Conservation (phyloP, 1,140 invertebrate species). For the Macrocentrus cingulum region DNA sequence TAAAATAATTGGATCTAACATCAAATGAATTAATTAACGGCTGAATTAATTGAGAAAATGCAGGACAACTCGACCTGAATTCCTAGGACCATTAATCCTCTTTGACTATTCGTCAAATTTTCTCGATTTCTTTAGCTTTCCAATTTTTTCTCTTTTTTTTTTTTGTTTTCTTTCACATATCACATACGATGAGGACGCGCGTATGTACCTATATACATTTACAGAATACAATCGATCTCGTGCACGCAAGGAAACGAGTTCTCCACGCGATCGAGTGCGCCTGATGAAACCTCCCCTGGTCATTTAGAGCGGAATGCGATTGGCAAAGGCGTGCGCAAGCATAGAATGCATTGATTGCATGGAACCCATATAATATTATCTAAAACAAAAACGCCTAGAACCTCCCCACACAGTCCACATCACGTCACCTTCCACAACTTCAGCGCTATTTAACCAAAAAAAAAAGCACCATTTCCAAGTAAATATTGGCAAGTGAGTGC, state of each 20-base stretch:
- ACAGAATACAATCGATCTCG: slow-evolving; percentile 13
- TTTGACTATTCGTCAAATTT: slow-evolving; percentile 4
- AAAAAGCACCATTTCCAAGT: too few relatives aligned
- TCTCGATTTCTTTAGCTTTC: slow-evolving; percentile 5
- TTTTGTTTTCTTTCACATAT: not conserved
- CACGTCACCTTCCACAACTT: too few relatives aligned
- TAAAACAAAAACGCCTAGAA: too few relatives aligned
- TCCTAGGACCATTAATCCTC: not conserved
- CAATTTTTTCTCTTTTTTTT: not conserved
- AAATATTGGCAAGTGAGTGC: too few relatives aligned
- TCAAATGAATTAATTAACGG: not conserved
- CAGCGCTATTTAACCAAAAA: too few relatives aligned
- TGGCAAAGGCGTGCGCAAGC: not conserved
- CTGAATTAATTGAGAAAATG: not conserved
- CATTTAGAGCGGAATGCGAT: slow-evolving; percentile 21
- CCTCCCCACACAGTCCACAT: not conserved
- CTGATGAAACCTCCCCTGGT: slow-evolving; percentile 9
- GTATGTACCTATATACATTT: too few relatives aligned
- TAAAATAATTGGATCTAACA: too few relatives aligned
- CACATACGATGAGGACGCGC: too few relatives aligned
- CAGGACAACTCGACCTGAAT: not conserved
- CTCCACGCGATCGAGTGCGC: not conserved
- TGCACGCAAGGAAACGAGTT: slow-evolving; percentile 9
- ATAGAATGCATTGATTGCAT: slow-evolving; percentile 19
- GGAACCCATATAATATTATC: not conserved